These are phyloP conservation scores for Pedicia rivosa DNA, from an alignment of 2,888 invertebrate genomes.

Conservation along the genomic window DNA sequence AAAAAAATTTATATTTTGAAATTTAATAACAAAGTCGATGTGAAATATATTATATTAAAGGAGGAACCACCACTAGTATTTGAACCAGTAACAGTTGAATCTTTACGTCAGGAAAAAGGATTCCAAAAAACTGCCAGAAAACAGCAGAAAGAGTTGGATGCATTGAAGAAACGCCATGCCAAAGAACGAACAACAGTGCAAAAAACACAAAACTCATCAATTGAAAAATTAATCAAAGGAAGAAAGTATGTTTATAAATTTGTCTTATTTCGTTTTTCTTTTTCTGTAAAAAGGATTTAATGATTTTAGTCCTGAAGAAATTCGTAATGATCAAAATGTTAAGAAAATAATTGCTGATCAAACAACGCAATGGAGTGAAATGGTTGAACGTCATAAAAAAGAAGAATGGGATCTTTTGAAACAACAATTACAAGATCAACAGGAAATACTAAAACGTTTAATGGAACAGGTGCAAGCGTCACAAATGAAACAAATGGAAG, in stretches of 20 bases:
- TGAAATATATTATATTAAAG: too few relatives aligned
- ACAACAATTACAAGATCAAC: slow-evolving; percentile 70
- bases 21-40: too few relatives aligned
- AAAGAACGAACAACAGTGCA: slow-evolving; percentile 86
- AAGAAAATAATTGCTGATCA: slow-evolving; percentile 81
- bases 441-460: slow-evolving; percentile 51
- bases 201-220: slow-evolving; percentile 76
- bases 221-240: slow-evolving; percentile 87
- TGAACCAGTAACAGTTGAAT: slow-evolving; percentile 80
- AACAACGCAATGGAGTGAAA: slow-evolving; percentile 85
- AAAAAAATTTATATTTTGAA: too few relatives aligned
- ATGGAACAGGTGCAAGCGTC: slow-evolving; percentile 67
- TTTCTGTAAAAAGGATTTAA: slow-evolving; percentile 1
- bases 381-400: slow-evolving; percentile 67
- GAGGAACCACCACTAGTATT: slow-evolving; percentile 58
- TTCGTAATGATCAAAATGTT: slow-evolving; percentile 59
- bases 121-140: slow-evolving; percentile 87
- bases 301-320: slow-evolving; percentile 61
- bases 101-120: slow-evolving; percentile 73
- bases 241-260: slow-evolving; percentile 53
- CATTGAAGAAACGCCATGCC: slow-evolving; percentile 78
- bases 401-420: slow-evolving; percentile 73
- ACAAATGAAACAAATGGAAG: slow-evolving; percentile 81
- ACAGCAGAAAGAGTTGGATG: slow-evolving; percentile 89
- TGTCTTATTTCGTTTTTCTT: neutral